Evolutionary conservation across 2,113 vertebrate species (phyloP).

Genomic region (Oncorhynchus kisutch): DNA sequence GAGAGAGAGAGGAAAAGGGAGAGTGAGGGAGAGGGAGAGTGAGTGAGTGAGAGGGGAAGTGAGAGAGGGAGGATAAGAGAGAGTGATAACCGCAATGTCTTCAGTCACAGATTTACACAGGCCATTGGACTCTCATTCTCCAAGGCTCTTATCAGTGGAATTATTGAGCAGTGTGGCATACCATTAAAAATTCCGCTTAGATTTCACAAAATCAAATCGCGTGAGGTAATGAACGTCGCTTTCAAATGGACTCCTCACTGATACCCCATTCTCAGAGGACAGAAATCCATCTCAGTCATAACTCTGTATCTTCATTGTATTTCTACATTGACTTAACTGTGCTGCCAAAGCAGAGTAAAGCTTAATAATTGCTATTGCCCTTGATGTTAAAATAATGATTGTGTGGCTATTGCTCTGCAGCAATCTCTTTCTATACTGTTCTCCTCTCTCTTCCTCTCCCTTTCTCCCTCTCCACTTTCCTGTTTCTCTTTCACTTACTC

Average conservation of each 20-base stretch:
- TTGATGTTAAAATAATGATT: conserved; percentile 62
- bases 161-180: conserved; percentile 71
- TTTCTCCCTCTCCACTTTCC: too few species aligned
- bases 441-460: neutral
- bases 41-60: conserved; percentile 15
- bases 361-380: conserved; percentile 61
- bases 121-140: conserved; percentile 70
- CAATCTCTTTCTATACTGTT: conserved; percentile 13
- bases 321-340: conserved; percentile 59
- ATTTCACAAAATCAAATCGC: conserved; percentile 74
- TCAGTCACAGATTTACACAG: conserved; percentile 75
- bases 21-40: conserved; percentile 24
- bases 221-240: conserved; percentile 64
- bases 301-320: conserved; percentile 68
- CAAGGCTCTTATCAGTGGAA: conserved; percentile 63
- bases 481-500: neutral
- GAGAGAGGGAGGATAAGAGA: conserved; percentile 8
- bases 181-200: conserved; percentile 76
- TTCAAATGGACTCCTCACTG: conserved; percentile 60
- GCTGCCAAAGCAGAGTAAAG: conserved; percentile 51
- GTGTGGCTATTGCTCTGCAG: conserved; percentile 50
- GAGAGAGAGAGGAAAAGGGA: neutral
- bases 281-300: conserved; percentile 68
- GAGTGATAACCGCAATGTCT: conserved; percentile 67
- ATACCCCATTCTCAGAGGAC: conserved; percentile 53